Evolutionary conservation across 2,888 invertebrate species (phyloP), one percentile per base, ranked within the genome.

Genomic region (Microctonus aethiopoides): DNA sequence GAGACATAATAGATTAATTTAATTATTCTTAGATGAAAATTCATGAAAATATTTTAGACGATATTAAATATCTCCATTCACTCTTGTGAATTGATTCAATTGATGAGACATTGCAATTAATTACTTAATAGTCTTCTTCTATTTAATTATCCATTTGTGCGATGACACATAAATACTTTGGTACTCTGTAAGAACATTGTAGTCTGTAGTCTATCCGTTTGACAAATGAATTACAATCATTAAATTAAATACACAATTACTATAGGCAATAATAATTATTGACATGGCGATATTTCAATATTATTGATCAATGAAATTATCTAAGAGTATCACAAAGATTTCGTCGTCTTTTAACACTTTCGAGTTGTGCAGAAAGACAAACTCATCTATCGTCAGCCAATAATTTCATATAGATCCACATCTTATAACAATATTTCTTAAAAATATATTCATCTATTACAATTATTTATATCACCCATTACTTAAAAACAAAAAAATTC

Each of bases 301-400:
- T 24, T 24, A 10, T 5, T 52, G 52, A 24, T 22, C 22, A 52
- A 24, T 11, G 22, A 52, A 20, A 22, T 52, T 32, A 29, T 29
- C 29, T 29, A 9, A 7, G 32, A 57, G 32, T 57, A 57, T 57
- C 57, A 57, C 57, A 57, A 57, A 57, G 22, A 22, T 22, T 54
- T 29, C n/a, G 16, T 57, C n/a, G 13, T 29, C n/a, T 52, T 52
- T 24, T 11, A 20, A 24, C 41, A 24, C 22, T 24, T 52, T 24
- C 13, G 10, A 24, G 10, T 11, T 24, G 22, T 24, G 24, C 9
- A 22, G 26, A 22, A 54, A 11, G 54, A 54, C n/a, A 13, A 5
- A 11, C 13, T 54, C 4, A 24, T 22, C 46, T 24, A 26, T 22
- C 6, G 24, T 54, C 54, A 54, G 7, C 11, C 54, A 54, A 26